These are phyloP conservation scores for Quiscalus mexicanus DNA, from an alignment of 2,113 vertebrate species.

Conservation along the genomic window DNA sequence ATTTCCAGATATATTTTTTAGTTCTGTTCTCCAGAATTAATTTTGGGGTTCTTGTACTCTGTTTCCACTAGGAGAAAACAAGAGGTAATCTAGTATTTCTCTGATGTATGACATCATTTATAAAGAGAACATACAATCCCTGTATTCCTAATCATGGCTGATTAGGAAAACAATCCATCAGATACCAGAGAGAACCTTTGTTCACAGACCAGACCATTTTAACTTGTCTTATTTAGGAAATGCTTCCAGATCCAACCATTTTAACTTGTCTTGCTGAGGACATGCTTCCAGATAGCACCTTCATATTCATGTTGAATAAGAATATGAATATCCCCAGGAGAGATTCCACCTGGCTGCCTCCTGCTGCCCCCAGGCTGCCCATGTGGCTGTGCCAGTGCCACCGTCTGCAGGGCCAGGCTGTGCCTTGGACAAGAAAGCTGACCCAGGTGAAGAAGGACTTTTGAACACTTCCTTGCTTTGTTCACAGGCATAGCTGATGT, in stretches of 20 bases:
- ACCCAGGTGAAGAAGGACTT: background rate
- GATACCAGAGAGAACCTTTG: background rate
- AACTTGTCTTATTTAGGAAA: background rate
- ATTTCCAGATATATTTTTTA: background rate
- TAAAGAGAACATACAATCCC: background rate
- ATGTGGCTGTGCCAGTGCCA: background rate
- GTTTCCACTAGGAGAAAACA: background rate
- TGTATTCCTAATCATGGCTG: background rate
- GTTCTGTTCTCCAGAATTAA: background rate
- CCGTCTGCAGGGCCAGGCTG: background rate
- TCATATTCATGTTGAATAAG: background rate
- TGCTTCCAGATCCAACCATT: background rate
- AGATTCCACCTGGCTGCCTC: background rate
- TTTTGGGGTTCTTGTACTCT: background rate
- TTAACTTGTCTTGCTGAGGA: background rate
- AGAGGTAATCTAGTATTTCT: background rate
- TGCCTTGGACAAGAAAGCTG: background rate
- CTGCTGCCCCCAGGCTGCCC: constrained; percentile 5
- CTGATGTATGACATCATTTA: background rate
- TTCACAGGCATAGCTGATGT: background rate
- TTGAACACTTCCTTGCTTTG: background rate
- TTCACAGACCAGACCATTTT: background rate
- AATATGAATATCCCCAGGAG: background rate
- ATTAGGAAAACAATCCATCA: background rate
- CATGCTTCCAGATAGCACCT: background rate